Evolutionary conservation across 1,140 invertebrate genomes (phyloP).

Genomic region (Idris sp.): DNA sequence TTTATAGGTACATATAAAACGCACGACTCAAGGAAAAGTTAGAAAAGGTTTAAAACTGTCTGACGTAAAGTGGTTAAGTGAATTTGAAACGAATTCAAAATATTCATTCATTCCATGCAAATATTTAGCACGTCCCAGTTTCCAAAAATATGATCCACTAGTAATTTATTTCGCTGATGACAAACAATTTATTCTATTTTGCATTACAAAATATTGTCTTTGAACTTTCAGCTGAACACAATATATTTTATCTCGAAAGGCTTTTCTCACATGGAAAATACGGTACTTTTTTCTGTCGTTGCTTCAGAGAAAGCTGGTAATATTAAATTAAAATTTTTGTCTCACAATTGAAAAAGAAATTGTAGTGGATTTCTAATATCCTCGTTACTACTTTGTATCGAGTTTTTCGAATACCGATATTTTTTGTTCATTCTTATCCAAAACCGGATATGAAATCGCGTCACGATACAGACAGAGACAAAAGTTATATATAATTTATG

Average conservation of each 20-base stretch:
- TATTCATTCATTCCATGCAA: constrained; percentile 15
- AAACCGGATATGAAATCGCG: constrained; percentile 44
- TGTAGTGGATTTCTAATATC: constrained; percentile 37
- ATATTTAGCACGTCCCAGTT: constrained; percentile 21
- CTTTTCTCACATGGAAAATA: too few species aligned
- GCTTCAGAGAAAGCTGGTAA: constrained; percentile 33
- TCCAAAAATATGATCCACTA: constrained; percentile 25
- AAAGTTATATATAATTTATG: too few species aligned
- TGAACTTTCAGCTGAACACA: too few species aligned
- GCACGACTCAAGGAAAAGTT: too few species aligned
- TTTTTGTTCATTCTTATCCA: constrained; percentile 19
- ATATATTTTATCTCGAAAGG: too few species aligned
- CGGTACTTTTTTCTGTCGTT: too few species aligned
- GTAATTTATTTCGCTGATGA: too few species aligned
- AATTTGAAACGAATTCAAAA: not conserved
- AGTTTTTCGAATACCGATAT: constrained; percentile 22
- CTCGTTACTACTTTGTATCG: constrained; percentile 39
- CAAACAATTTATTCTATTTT: too few species aligned
- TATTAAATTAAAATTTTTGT: constrained; percentile 34
- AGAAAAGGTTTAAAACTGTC: not conserved
- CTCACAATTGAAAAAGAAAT: constrained; percentile 34
- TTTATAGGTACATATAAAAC: too few species aligned
- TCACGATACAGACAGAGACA: constrained; percentile 7
- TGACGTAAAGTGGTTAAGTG: not conserved
- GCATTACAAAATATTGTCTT: too few species aligned